Base-by-base conservation (phyloP, 2,888 invertebrate genomes). In the Tachina lurida region DNA sequence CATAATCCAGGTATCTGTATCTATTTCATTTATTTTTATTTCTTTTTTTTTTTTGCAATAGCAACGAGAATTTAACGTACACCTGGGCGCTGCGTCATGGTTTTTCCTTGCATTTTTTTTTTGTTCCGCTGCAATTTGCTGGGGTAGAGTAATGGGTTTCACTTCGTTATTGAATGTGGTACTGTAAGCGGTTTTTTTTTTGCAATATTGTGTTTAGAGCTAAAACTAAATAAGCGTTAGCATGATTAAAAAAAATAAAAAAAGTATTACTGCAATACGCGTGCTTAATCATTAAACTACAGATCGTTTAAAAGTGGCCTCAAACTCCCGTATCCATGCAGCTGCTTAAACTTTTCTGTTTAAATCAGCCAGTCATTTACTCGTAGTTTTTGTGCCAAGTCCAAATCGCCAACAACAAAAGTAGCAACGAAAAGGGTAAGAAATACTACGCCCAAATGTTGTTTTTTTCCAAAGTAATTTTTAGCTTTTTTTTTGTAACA, bases 201-300 rank as follows among this genome's bases (percentile, higher is more conserved):
- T 56, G 47, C 19, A n/a, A 9, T 19, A 49, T 62, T 60, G 54
- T 71, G 70, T 39, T 62, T 43, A 5, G 4, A 7, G 47, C 58
- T 60, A n/a, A 47, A 15, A 9, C 10, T 31, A 79, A 71, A 63
- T 47, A 31, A 17, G 43, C 31, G 54, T 63, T 70, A 41, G 54
- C 56, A 67, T 19, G 19, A 75, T 47, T n/a, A 49, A 70, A 19
- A 45, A 45, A 22, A 22, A 22, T n/a, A 22, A 22, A 31, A 31
- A 13, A 58, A 56, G 49, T 84, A 81, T 85, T 86, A 67, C 76
- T 56, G 63, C 79, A 80, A 86, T 86, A 83, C 86, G 83, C 86
- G 86, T 86, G 83, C 83, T 86, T 86, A 83, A 86, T 86, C 86
- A 86, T 86, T 83, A 73, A 81, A 71, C 78, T 67, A 80, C 56